Evolutionary conservation across 2,888 invertebrate species (phyloP), one percentile per base, ranked within the genome.

Genomic region (Actias luna): DNA sequence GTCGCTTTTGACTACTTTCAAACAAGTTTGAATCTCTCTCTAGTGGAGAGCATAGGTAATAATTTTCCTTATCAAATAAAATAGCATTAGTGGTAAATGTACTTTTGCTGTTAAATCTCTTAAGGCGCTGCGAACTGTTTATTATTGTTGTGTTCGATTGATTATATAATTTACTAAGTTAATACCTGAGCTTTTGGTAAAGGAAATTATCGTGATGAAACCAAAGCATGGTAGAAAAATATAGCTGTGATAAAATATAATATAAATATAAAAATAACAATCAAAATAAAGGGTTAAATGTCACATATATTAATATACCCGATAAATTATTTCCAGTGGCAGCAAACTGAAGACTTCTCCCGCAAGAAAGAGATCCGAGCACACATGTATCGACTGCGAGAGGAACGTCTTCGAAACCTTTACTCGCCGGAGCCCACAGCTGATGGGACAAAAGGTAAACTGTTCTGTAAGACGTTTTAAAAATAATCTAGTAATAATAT

Each of bases 311-410:
- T 46, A 10, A 46, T 22, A 22, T 46, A 46, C 46, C 46, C 2
- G 22, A 22, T 22, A 1, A 46, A 22, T 22, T 72, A 65, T 65
- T 89, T 93, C n/a, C 91, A 96, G 96, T 97, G 97, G 96, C 95
- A 96, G 89, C 95, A 96, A 83, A 96, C 97, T 58, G 96, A 97
- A 79, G 97, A 98, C 88, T 96, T 96, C 85, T 96, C 96, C 62
- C 95, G 95, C 69, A 97, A 97, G 89, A 97, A 97, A 84, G 96
- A 97, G 87, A 97, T 98, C 76, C 95, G 98, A 66, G 94, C 96
- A 58, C 95, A 97, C 88, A 96, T 97, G 95, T 97, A 96, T 85
- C 95, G 95, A 74, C 93, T 98, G 82, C 94, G 97, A 58, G 97
- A 98, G 84, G 95, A 95, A 79, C 94, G 96, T 66, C 93, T 97